Evolutionary conservation across 2,797 vertebrate species (phyloP), one percentile per base, ranked within the genome.

Genomic region (Pantherophis vulpinus): DNA sequence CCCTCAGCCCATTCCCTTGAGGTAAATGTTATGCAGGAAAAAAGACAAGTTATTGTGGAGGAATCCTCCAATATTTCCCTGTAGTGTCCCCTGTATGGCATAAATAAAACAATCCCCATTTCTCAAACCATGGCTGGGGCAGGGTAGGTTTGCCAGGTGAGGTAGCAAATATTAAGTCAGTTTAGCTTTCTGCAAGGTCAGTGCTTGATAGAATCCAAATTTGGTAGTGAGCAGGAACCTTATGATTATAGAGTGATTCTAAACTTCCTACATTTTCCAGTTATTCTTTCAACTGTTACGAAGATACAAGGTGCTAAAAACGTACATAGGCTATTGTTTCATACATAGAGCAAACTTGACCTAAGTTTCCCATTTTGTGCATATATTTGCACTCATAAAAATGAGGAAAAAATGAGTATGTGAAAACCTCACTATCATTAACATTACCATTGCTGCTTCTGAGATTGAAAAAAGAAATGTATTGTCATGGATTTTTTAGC

Each of bases 401-500:
- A 87, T 12, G 20, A n/a, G 51, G 51, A 32, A 27, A 13, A n/a
- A 10, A 9, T 20, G 27, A 47, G 66, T 12, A 32, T 61, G 27
- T 9, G 51, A n/a, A 27, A n/a, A 18, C 12, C 27, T 51, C 16
- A 56, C 59, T 55, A 16, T 10, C 18, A 12, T 0, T 11, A 86
- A 29, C 16, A n/a, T 16, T 6, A 12, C 9, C 9, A 10, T 25
- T 55, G 42, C 20, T 59, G 94, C 96, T 91, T 92, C 0, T 3
- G 95, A 91, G 94, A 96, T 92, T 60, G 91, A 92, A 90, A 79
- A 79, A 91, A 27, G 4, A 66, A 87, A 95, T 94, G 93, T 88
- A 0, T 92, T 88, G 94, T 94, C 94, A 96, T 95, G 96, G 95
- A 96, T 97, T 95, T 79, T 95, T 97, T 97, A 95, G 96, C 92